phyloP scores from a whole-genome alignment of 2,888 invertebrate genomes.

The Troides oblongomaculatus region DNA sequence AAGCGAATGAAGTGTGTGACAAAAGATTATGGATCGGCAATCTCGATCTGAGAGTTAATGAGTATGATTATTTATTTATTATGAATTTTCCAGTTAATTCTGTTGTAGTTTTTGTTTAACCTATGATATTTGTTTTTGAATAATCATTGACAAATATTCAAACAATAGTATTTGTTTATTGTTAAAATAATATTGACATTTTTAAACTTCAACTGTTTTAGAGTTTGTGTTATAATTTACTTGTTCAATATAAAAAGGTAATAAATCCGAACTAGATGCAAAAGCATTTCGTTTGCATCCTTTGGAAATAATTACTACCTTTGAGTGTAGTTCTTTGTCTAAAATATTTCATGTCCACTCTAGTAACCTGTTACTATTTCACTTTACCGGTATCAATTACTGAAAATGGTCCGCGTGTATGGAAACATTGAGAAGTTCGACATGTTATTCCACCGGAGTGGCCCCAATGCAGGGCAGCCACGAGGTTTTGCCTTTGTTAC shows the following conservation, averaged over 20 bases:
- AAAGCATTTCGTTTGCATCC: too few species aligned
- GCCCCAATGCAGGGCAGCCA: constrained; percentile 92
- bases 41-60: constrained; percentile 92
- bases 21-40: constrained; percentile 95
- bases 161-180: too few species aligned
- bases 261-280: too few species aligned
- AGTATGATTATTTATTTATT: constrained; percentile 85
- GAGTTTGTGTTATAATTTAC: too few species aligned
- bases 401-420: constrained; percentile 97
- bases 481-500: constrained; percentile 97
- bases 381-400: constrained; percentile 94
- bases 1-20: constrained; percentile 80
- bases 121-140: too few species aligned
- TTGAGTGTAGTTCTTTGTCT: not conserved
- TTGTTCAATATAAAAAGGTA: too few species aligned
- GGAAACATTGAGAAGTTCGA: constrained; percentile 97
- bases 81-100: not conserved
- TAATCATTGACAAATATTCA: too few species aligned
- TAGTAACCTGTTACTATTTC: constrained; percentile 61
- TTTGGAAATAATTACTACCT: too few species aligned
- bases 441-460: constrained; percentile 95
- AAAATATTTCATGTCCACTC: constrained; percentile 30
- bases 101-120: not conserved
- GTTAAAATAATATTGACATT: too few species aligned
- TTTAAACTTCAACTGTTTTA: too few species aligned